These are phyloP conservation scores for Pygmarrhopalites habei DNA, from an alignment of 1,140 invertebrate genomes.

Conservation along the genomic window DNA sequence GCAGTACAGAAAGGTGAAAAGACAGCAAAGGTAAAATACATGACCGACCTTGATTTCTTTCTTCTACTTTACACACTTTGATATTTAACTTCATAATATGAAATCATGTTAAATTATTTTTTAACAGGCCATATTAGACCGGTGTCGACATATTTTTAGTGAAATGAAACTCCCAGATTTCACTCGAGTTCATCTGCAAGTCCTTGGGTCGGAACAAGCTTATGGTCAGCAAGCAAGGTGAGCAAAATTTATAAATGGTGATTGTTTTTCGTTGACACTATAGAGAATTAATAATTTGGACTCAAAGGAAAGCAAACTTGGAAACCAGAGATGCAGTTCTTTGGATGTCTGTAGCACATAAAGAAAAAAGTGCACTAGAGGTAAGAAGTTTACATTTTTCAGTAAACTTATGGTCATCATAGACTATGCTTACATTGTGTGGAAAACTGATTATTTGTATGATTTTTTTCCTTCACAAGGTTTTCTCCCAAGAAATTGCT, in stretches of 20 bases:
- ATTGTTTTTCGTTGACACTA: neutral
- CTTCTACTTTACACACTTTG: slow-evolving; percentile 32
- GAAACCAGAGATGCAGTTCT: slow-evolving; percentile 45
- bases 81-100: too few relatives aligned
- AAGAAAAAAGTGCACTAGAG: slow-evolving; percentile 48
- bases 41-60: too few relatives aligned
- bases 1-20: slow-evolving; percentile 47
- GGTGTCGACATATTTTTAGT: slow-evolving; percentile 43
- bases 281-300: neutral
- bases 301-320: slow-evolving; percentile 27
- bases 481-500: slow-evolving; percentile 50
- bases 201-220: slow-evolving; percentile 48
- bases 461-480: slow-evolving; percentile 11
- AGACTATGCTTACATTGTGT: neutral
- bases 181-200: slow-evolving; percentile 45
- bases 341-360: slow-evolving; percentile 50
- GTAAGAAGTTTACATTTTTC: slow-evolving; percentile 17
- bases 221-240: slow-evolving; percentile 45
- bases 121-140: slow-evolving; percentile 17
- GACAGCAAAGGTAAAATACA: too few relatives aligned
- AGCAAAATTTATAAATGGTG: neutral
- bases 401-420: too few relatives aligned
- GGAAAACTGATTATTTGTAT: neutral
- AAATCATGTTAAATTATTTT: too few relatives aligned
- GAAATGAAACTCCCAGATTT: slow-evolving; percentile 45